A percentile compares a stretch with the other conserved stretches of the same genome.
Conservation (phyloP, 2,797 vertebrate species). For the Taenioides sp. region DNA sequence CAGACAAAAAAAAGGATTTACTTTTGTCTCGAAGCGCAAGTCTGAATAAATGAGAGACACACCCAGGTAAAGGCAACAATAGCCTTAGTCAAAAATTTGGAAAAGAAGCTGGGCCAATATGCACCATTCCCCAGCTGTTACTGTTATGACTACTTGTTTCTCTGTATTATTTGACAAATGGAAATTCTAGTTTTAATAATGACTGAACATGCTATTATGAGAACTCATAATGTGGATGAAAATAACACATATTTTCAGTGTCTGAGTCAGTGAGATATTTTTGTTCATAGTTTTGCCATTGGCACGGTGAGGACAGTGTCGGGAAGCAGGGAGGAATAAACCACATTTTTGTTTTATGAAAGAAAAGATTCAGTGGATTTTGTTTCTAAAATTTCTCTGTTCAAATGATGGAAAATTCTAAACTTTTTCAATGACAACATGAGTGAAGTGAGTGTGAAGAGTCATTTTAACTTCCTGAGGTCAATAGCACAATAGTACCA, state of each 20-base stretch:
- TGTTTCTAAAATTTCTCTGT: no score
- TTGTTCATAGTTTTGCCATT: slow-evolving; percentile 29
- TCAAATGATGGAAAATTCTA: no score
- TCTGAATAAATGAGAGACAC: slow-evolving; percentile 37
- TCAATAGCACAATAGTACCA: no score
- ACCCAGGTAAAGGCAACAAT: slow-evolving; percentile 46
- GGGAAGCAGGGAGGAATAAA: slow-evolving; percentile 28
- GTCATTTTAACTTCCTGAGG: no score
- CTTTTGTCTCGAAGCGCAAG: slow-evolving; percentile 31
- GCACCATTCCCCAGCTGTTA: background rate
- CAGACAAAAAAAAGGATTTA: slow-evolving; percentile 37
- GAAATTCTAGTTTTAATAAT: background rate
- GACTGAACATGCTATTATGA: background rate
- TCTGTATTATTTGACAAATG: background rate
- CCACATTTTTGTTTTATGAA: background rate
- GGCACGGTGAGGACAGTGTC: slow-evolving; percentile 7
- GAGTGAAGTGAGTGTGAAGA: no score
- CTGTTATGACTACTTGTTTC: background rate
- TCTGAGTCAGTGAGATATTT: slow-evolving; percentile 26
- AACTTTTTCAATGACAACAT: no score
- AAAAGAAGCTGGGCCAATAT: slow-evolving; percentile 15
- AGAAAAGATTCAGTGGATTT: no score
- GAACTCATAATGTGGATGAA: background rate
- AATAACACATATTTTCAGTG: background rate
- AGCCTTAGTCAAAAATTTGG: slow-evolving; percentile 11